Evolutionary conservation across 2,797 vertebrate species (phyloP).

Genomic region (Erethizon dorsatum): DNA sequence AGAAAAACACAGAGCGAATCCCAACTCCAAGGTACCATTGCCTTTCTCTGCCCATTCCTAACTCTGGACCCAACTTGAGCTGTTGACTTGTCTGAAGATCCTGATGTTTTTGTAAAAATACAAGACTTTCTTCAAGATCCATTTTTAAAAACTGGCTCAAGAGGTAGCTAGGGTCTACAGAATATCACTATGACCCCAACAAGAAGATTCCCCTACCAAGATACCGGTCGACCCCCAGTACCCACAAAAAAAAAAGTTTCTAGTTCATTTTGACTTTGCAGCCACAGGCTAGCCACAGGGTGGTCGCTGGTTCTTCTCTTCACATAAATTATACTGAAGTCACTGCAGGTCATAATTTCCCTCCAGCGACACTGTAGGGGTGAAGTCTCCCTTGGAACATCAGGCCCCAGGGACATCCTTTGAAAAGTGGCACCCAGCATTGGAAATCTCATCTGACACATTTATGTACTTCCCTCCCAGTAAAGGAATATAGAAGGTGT

Average conservation of each 20-base stretch:
- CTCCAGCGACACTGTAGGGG: background rate
- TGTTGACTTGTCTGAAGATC: background rate
- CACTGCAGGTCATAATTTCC: background rate
- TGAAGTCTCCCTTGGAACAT: background rate
- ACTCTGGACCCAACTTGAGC: background rate
- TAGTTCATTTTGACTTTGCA: too few relatives aligned
- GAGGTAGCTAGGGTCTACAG: background rate
- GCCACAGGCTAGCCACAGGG: too few relatives aligned
- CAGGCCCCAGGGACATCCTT: background rate
- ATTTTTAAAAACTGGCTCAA: conserved; percentile 33
- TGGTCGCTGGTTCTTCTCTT: background rate
- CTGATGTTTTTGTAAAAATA: background rate
- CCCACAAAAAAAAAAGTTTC: too few relatives aligned
- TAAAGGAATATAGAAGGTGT: conserved; percentile 36
- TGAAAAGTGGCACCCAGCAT: background rate
- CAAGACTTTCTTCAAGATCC: background rate
- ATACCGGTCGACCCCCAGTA: background rate
- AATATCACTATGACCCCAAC: background rate
- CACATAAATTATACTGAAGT: background rate
- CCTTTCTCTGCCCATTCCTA: background rate
- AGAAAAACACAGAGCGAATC: background rate
- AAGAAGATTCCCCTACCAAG: background rate
- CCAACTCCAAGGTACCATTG: background rate
- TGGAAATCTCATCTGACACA: conserved; percentile 47
- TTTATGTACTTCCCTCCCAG: conserved; percentile 35